Percentiles rank a stretch among this genome's conserved stretches.
Evolutionary conservation across 2,797 vertebrate genomes (phyloP).

Genomic region (Lycodopsis pacificus): DNA sequence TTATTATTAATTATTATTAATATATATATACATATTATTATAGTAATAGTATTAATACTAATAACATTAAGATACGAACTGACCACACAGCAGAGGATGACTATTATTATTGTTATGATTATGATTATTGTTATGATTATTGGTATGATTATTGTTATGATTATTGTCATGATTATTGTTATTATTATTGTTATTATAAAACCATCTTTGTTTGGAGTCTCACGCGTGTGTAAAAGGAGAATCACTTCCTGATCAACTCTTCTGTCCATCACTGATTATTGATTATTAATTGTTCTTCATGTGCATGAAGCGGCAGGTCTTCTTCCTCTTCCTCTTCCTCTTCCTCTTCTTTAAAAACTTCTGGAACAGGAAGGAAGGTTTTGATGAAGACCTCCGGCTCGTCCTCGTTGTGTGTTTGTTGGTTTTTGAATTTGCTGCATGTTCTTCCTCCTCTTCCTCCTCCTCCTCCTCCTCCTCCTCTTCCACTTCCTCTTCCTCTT

Average conservation of each 20-base stretch:
- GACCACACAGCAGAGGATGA: no score
- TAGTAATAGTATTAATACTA: no score
- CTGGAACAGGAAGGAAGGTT: neutral
- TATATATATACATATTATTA: no score
- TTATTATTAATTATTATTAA: neutral
- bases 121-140: no score
- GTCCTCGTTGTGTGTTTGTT: slow-evolving; percentile 57
- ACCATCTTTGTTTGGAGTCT: slow-evolving; percentile 2
- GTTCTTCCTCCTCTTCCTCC: slow-evolving; percentile 25
- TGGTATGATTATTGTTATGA: no score
- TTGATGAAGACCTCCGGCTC: neutral
- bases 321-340: neutral
- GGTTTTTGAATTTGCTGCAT: slow-evolving; percentile 81
- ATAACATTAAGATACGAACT: no score
- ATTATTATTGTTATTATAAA: no score
- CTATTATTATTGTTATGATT: no score
- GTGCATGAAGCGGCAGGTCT: slow-evolving; percentile 73
- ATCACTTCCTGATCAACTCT: slow-evolving; percentile 27
- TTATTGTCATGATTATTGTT: no score
- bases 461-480: slow-evolving; percentile 29
- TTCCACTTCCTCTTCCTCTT: neutral
- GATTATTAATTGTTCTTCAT: slow-evolving; percentile 41
- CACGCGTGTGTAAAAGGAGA: slow-evolving; percentile 55
- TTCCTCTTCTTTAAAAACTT: neutral
- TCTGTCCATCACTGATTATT: slow-evolving; percentile 41